Conservation (phyloP, 2,113 vertebrate genomes). For the Psittacus erithacus region DNA sequence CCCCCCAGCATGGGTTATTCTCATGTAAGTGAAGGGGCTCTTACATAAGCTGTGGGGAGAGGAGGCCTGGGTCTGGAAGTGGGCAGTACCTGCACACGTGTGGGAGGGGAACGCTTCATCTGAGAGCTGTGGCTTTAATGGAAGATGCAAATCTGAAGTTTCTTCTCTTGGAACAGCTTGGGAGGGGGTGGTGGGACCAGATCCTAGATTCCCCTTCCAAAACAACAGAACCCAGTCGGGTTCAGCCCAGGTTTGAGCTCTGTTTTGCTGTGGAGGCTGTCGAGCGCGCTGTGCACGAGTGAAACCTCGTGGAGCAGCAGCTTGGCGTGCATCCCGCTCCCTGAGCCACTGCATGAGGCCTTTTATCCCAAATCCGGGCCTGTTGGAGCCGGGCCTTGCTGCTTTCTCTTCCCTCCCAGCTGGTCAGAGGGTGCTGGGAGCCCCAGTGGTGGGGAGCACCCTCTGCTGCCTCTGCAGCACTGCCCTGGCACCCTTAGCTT, state of each 20-base stretch:
- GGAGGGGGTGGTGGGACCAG: background rate
- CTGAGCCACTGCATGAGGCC: background rate
- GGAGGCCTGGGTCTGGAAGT: accelerated
- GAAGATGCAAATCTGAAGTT: background rate
- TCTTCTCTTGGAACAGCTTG: background rate
- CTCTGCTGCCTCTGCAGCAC: accelerated
- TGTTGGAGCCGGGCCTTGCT: background rate
- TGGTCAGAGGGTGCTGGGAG: background rate
- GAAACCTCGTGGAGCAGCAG: background rate
- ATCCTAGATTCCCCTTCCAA: background rate
- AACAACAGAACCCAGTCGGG: background rate
- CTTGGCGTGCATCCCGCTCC: background rate
- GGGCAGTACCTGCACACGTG: background rate
- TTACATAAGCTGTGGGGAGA: background rate
- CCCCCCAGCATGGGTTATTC: accelerated
- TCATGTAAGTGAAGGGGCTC: background rate
- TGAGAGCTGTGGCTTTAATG: background rate
- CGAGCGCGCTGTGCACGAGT: accelerated
- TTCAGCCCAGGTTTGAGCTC: background rate
- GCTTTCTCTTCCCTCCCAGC: background rate
- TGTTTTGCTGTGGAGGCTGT: background rate
- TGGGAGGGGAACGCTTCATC: background rate
- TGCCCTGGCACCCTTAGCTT: accelerated
- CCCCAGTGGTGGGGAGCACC: accelerated
- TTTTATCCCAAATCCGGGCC: accelerated